Evolutionary conservation across 2,797 vertebrate genomes (phyloP).

Genomic region (Melanogrammus aeglefinus): DNA sequence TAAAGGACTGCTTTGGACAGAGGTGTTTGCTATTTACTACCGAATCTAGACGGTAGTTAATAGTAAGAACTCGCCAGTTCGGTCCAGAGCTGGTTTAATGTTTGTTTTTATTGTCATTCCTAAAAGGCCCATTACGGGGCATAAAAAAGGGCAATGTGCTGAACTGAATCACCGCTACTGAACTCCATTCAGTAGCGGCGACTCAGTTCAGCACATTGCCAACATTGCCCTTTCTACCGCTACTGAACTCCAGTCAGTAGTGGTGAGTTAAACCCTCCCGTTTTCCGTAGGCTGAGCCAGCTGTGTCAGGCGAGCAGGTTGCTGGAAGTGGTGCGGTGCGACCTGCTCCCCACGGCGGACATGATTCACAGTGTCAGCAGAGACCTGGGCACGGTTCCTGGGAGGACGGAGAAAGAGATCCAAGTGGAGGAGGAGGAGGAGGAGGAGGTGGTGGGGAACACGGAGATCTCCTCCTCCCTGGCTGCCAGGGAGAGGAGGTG

Average conservation of each 20-base stretch:
- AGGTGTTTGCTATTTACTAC: no score
- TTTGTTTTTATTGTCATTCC: not conserved
- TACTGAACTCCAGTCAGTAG: not conserved
- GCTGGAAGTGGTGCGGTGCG: conserved; percentile 60
- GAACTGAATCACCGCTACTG: not conserved
- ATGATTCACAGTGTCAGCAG: conserved; percentile 76
- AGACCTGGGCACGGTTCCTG: conserved; percentile 62
- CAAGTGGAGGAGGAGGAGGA: not conserved
- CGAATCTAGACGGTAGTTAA: not conserved
- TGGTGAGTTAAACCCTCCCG: not conserved
- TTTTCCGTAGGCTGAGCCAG: conserved; percentile 67
- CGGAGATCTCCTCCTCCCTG: not conserved
- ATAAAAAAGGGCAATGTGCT: not conserved
- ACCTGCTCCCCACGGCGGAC: conserved; percentile 78
- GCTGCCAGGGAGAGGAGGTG: conserved; percentile 22
- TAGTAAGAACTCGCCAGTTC: not conserved
- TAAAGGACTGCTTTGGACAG: not conserved
- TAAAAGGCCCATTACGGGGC: not conserved
- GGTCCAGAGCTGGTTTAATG: not conserved
- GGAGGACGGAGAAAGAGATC: conserved; percentile 21
- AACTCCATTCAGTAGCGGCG: not conserved
- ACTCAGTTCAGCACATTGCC: no score
- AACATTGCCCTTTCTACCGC: not conserved
- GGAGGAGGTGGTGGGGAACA: conserved; percentile 8
- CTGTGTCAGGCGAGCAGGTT: conserved; percentile 67